Evolutionary conservation across 2,888 invertebrate species (phyloP).

Genomic region (Philaethria dido): DNA sequence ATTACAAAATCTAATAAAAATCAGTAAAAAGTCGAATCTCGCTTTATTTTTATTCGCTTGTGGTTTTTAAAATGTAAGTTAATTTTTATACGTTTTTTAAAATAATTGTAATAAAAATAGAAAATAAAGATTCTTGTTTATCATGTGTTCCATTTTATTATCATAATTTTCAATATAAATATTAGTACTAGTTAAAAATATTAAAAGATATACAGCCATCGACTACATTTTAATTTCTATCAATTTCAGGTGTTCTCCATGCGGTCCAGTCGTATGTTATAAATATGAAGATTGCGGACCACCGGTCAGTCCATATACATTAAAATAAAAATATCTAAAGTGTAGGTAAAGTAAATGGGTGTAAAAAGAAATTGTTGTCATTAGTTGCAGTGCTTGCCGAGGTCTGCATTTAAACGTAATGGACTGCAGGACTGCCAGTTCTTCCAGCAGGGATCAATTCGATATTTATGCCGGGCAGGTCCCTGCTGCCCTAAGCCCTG

Average conservation of each 20-base stretch:
- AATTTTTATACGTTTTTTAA: constrained; percentile 1
- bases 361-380: constrained; percentile 34
- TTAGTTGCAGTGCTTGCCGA: constrained; percentile 79
- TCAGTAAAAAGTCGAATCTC: constrained; percentile 43
- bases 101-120: constrained; percentile 3
- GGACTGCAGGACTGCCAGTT: constrained; percentile 80
- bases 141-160: too few relatives aligned
- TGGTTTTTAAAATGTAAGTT: constrained; percentile 44
- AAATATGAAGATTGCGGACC: constrained; percentile 81
- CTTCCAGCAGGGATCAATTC: constrained; percentile 79
- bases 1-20: constrained; percentile 48
- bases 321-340: background rate
- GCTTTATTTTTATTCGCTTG: constrained; percentile 41
- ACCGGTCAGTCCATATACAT: constrained; percentile 59
- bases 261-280: constrained; percentile 79
- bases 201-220: background rate
- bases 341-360: background rate
- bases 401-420: constrained; percentile 81
- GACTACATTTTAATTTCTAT: background rate
- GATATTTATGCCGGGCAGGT: constrained; percentile 74
- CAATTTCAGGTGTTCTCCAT: constrained; percentile 73
- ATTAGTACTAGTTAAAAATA: too few relatives aligned
- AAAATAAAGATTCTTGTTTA: too few relatives aligned
- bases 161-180: too few relatives aligned
- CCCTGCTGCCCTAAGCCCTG: constrained; percentile 65